Conservation (phyloP, 2,888 invertebrate species). For the Pemphredon lugubris region DNA sequence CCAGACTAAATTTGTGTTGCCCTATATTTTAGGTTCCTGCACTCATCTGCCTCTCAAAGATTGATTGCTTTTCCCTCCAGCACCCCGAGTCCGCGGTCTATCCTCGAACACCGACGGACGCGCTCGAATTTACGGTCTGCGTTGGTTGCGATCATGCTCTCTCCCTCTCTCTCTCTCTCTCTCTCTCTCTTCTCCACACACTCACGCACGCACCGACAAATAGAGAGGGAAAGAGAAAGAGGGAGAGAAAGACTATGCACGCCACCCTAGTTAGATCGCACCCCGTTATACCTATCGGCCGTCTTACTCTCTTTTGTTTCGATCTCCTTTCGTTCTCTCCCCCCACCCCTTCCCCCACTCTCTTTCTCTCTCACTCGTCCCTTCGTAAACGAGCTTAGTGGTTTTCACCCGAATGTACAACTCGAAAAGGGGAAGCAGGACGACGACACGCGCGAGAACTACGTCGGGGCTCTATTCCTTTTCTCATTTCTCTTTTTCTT, state of each 20-base stretch:
- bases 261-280: neutral
- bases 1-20: conserved; percentile 80
- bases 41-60: conserved; percentile 80
- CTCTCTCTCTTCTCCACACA: too few relatives aligned
- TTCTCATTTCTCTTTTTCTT: neutral
- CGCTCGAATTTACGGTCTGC: conserved; percentile 46
- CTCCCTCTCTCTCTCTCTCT: too few relatives aligned
- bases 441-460: conserved; percentile 15
- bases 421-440: conserved; percentile 26
- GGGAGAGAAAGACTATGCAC: neutral
- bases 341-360: too few relatives aligned
- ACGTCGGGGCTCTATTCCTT: conserved; percentile 1
- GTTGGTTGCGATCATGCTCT: conserved; percentile 35
- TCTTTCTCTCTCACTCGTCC: too few relatives aligned
- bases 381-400: conserved; percentile 34
- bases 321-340: too few relatives aligned
- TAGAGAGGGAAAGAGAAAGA: neutral
- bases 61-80: conserved; percentile 77
- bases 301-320: too few relatives aligned
- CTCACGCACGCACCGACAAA: neutral
- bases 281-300: neutral
- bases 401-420: conserved; percentile 18
- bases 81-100: conserved; percentile 43
- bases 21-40: conserved; percentile 79
- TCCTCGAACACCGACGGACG: conserved; percentile 38